Evolutionary conservation across 2,888 invertebrate genomes (phyloP), one percentile per base, ranked within the genome.

Genomic region (Trissonchulus sp.): DNA sequence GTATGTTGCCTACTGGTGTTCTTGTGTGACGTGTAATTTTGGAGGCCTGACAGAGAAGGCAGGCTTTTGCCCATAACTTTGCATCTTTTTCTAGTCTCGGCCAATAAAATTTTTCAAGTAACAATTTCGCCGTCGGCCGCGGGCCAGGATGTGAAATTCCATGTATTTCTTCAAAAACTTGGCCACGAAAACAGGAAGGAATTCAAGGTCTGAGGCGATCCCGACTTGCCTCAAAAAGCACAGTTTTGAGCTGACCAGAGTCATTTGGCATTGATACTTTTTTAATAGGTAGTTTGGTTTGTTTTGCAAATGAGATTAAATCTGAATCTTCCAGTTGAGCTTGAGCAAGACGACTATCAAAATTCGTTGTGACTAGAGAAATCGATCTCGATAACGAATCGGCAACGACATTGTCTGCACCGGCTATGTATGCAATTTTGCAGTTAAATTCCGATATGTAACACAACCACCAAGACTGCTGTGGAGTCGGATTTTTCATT

Each of bases 381-480:
- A 69, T 35, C 34, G 34, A n/a, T 34, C 71, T 31, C 8, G 71
- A 69, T n/a, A 69, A 15, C 3, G 71, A 23, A 69, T 69, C 71
- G 2, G 71, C 71, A 18, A 69, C 37, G 34, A 69, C 34, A 37
- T 69, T 69, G 23, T 69, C 71, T 23, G 35, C 71, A 8, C 37
- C 71, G n/a, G 71, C 28, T 35, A 69, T 36, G n/a, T 69, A 37
- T 34, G 3, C 36, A 31, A 69, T 69, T 23, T 36, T n/a, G 37
- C 71, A 69, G 48, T 48, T 48, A 23, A 48, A 31, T 69, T 69
- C 37, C n/a, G 71, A 69, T 36, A 69, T 69, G 37, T 35, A 69
- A 8, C 33, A 69, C n/a, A 69, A 36, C 71, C 71, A 69, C n/a
- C 71, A 28, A 8, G 71, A 35, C n/a, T 69, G 71, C n/a, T 69